phyloP scores from a whole-genome alignment of 2,888 invertebrate species.

The Bellardia bayeri region DNA sequence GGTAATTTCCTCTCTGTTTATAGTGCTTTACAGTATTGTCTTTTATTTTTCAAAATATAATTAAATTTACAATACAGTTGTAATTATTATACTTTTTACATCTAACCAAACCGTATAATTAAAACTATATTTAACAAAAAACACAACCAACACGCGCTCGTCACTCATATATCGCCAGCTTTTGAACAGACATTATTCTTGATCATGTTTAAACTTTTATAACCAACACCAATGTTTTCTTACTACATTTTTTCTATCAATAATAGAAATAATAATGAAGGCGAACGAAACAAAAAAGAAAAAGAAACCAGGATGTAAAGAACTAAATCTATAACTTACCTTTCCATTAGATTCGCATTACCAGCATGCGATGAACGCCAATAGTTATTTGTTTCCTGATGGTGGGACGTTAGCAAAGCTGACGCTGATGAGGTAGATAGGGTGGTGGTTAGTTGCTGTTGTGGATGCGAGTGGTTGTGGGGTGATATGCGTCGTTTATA shows the following conservation, averaged over 20 bases:
- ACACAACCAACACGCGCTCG: not conserved
- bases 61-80: not conserved
- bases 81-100: not conserved
- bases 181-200: slow-evolving; percentile 65
- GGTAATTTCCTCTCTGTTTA: too few species aligned
- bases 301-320: not conserved
- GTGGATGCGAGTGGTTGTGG: slow-evolving; percentile 61
- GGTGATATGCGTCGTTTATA: slow-evolving; percentile 68
- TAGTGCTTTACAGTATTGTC: too few species aligned
- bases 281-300: not conserved
- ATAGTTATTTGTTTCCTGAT: slow-evolving; percentile 75
- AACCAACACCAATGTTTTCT: not conserved
- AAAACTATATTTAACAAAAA: not conserved
- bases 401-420: slow-evolving; percentile 52
- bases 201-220: slow-evolving; percentile 49
- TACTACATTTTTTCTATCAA: not conserved
- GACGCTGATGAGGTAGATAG: slow-evolving; percentile 48
- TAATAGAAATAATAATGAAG: not conserved
- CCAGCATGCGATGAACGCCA: slow-evolving; percentile 78
- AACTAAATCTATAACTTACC: slow-evolving; percentile 76
- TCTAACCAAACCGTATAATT: not conserved
- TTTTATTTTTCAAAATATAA: not conserved
- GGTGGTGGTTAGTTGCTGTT: slow-evolving; percentile 51
- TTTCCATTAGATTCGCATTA: slow-evolving; percentile 81
- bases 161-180: slow-evolving; percentile 9